Conservation (phyloP, 2,888 invertebrate genomes). For the Glyphotaelius pellucidus region DNA sequence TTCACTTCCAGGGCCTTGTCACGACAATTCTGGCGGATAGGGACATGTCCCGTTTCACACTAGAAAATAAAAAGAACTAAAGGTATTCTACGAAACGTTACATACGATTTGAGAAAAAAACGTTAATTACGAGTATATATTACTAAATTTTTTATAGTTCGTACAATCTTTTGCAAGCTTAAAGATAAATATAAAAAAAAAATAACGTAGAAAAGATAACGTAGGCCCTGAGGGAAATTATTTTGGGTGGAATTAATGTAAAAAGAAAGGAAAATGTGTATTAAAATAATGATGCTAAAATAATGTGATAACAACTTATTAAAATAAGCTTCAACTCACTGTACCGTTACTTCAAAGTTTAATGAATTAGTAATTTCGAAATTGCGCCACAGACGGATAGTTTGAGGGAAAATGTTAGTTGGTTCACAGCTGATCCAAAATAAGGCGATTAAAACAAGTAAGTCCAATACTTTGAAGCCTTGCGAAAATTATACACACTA, state of each 20-base stretch:
- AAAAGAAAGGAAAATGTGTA: too few relatives aligned
- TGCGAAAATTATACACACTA: not conserved
- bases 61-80: not conserved
- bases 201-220: too few relatives aligned
- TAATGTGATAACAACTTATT: not conserved
- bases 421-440: not conserved
- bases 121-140: not conserved
- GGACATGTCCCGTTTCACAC: not conserved
- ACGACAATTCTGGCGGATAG: not conserved
- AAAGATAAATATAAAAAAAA: too few relatives aligned
- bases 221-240: too few relatives aligned
- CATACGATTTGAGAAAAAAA: not conserved
- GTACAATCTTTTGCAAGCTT: too few relatives aligned
- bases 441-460: not conserved
- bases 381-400: not conserved
- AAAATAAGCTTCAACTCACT: not conserved
- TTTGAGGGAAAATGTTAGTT: not conserved
- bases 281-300: too few relatives aligned
- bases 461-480: not conserved
- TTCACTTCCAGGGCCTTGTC: not conserved
- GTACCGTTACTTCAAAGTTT: not conserved
- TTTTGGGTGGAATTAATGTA: too few relatives aligned
- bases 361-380: not conserved
- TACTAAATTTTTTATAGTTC: not conserved
- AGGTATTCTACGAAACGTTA: not conserved